These are phyloP conservation scores for Sternotherus odoratus DNA, from an alignment of 2,797 vertebrate genomes.

Conservation along the genomic window DNA sequence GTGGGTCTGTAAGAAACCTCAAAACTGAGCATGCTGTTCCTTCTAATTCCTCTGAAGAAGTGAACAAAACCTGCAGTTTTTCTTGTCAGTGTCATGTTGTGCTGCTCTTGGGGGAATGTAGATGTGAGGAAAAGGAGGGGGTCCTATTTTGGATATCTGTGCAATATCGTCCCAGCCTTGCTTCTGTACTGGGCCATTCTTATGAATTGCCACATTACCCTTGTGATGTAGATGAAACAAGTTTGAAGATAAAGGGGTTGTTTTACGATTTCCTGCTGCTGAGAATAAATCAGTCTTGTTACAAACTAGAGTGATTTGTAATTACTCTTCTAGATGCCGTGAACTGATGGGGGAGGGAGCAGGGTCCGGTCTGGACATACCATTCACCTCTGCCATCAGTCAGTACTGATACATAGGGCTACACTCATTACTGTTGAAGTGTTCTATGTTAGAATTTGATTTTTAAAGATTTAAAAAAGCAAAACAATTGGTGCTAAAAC, in stretches of 20 bases:
- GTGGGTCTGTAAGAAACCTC: constrained; percentile 27
- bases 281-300: constrained; percentile 75
- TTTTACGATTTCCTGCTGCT: constrained; percentile 76
- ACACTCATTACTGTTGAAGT: constrained; percentile 83
- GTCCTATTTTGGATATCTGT: constrained; percentile 3
- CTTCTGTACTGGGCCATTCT: constrained; percentile 42
- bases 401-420: constrained; percentile 85
- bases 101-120: constrained; percentile 1
- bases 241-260: constrained; percentile 66
- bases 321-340: constrained; percentile 76
- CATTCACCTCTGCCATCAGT: constrained; percentile 80
- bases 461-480: constrained; percentile 80
- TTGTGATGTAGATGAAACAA: constrained; percentile 56
- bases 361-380: constrained; percentile 74
- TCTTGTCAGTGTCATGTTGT: constrained; percentile 9
- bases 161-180: constrained; percentile 44
- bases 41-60: constrained; percentile 39
- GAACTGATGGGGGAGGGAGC: constrained; percentile 69
- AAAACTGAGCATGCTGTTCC: constrained; percentile 33
- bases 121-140: not conserved
- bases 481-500: constrained; percentile 86
- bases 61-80: not conserved
- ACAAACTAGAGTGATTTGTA: constrained; percentile 68
- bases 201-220: constrained; percentile 60
- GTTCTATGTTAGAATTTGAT: constrained; percentile 85